Conservation (phyloP, 2,888 invertebrate species). For the Helleia helle region DNA sequence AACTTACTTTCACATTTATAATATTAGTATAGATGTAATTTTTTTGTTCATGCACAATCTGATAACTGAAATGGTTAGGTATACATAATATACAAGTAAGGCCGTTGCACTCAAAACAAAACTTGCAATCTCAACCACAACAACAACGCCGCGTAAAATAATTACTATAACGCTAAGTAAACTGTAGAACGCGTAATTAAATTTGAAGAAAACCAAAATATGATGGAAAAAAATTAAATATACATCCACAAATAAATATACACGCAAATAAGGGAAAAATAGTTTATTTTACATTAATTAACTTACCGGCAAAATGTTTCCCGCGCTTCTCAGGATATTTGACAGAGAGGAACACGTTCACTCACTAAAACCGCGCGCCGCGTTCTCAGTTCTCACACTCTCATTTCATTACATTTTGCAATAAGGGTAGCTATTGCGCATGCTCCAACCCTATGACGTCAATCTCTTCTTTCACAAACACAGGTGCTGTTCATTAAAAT, state of each 20-base stretch:
- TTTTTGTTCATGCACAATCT: no score
- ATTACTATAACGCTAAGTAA: no score
- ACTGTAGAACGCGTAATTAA: no score
- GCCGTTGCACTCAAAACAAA: no score
- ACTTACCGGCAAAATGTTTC: conserved; percentile 49
- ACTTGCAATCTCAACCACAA: no score
- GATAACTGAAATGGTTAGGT: no score
- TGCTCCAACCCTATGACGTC: conserved; percentile 61
- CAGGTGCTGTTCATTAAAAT: conserved; percentile 47
- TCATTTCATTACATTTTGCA: conserved; percentile 26
- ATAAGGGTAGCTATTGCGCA: conserved; percentile 35
- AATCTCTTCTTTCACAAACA: conserved; percentile 67
- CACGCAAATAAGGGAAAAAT: not conserved
- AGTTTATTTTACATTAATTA: conserved; percentile 15
- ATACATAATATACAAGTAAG: no score
- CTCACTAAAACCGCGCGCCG: conserved; percentile 42
- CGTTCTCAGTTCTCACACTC: conserved; percentile 30
- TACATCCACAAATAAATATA: not conserved
- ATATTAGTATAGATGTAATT: no score
- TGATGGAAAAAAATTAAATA: no score
- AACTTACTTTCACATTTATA: no score
- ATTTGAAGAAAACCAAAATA: not conserved
- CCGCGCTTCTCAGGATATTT: conserved; percentile 37
- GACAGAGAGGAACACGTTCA: conserved; percentile 31
- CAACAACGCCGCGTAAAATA: no score